Evolutionary conservation across 1,140 invertebrate genomes (phyloP).

Genomic region (Hormaphis cornu): DNA sequence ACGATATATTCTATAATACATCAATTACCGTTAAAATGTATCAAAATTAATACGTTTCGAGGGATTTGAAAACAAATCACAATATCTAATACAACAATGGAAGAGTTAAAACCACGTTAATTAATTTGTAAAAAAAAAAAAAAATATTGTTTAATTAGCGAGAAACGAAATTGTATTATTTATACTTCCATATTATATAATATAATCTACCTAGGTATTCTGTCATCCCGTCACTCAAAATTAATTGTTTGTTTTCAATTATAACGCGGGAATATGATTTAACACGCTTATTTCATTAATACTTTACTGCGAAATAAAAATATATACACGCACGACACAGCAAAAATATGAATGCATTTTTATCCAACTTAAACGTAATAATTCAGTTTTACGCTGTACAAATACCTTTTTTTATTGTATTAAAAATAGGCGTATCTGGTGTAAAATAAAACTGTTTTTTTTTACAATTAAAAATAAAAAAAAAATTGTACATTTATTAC

Average conservation of each 20-base stretch:
- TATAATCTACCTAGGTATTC: neutral
- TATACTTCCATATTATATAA: neutral
- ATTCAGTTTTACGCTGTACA: too few relatives aligned
- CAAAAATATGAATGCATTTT: too few relatives aligned
- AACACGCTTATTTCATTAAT: constrained; percentile 4
- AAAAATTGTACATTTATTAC: too few relatives aligned
- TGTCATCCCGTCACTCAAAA: constrained; percentile 2
- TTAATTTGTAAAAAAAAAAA: neutral
- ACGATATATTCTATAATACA: too few relatives aligned
- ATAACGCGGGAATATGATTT: neutral
- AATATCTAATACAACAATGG: too few relatives aligned
- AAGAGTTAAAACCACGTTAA: neutral
- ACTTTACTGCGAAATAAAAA: neutral
- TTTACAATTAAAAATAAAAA: too few relatives aligned
- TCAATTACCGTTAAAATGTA: too few relatives aligned
- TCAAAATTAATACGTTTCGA: too few relatives aligned
- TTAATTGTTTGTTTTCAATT: neutral
- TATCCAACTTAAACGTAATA: too few relatives aligned
- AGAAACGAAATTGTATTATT: neutral
- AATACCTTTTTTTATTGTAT: too few relatives aligned
- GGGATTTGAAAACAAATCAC: neutral
- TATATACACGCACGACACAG: neutral
- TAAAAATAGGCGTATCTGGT: too few relatives aligned
- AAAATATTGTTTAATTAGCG: neutral
- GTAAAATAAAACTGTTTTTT: too few relatives aligned